Base-by-base conservation (phyloP, 2,113 vertebrate genomes). In the Thymallus thymallus region DNA sequence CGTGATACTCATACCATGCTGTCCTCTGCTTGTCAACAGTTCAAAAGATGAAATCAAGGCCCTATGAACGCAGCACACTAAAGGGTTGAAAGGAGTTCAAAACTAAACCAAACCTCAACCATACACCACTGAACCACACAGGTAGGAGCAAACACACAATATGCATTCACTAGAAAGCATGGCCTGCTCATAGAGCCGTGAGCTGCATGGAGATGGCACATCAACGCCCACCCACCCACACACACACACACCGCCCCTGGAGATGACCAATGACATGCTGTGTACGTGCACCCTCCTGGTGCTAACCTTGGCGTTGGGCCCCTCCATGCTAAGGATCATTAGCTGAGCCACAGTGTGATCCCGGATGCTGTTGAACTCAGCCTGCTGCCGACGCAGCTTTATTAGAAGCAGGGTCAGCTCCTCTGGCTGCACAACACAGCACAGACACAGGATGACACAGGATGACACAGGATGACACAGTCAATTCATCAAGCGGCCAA, bases 321-420 rank as follows among this genome's bases (percentile, higher is more conserved):
- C 94, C 91, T 96, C 95, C 83, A 95, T 86, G 82, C 96, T 96
- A 74, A 98, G 94, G 82, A 96, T 95, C 96, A 97, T 93, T 70
- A 99, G 96, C 91, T 99, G 98, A 71, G 96, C 90, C 88, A 98
- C 82, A 45, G 96, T 97, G 82, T 97, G 96, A 76, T 99, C 96
- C 90, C 96, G 95, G 90, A 98, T 88, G 88, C 95, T 96, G 91
- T 89, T 96, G 91, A 99, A 95, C 87, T 98, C 97, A 0, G 98
- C 96, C 91, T 99, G 98, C 92, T 98, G 96, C 90, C 98, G 94
- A 72, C 98, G 93, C 90, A 99, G 96, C 90, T 99, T 96, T 94
- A 99, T 99, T 6, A 99, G 94, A 90, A 98, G 92, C 91, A 99
- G 94, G 10, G 98, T 99, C 83, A 99, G 94, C 93, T 99, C 98